Base-by-base conservation (phyloP, 1,140 invertebrate genomes). In the Xylocopa sonorina region DNA sequence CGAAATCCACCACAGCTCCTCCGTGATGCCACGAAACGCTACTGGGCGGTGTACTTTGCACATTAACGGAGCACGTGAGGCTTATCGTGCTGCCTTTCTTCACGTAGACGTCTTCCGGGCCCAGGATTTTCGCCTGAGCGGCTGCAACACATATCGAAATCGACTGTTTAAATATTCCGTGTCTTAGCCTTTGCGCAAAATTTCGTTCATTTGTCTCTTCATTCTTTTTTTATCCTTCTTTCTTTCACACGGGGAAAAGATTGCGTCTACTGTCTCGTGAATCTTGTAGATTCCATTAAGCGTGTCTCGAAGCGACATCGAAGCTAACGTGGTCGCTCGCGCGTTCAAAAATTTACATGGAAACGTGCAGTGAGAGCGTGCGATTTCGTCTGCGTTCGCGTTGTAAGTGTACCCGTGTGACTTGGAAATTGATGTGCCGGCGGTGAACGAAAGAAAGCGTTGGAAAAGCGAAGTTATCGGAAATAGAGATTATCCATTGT, bases 11-110 rank as follows among this genome's bases (percentile, higher is more conserved):
- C 24, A 97, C 94, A 16, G 95, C 94, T 43, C 94, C 94, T 41
- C 97, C 97, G 88, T 97, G 97, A 90, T 97, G 97, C 97, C 96
- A 97, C 81, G 95, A 95, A 80, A 94, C 94, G 84, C 95, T 96
- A 60, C 96, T 96, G 32, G 96, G 96, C 27, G 96, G 96, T 74
- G 96, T 96, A 57, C 97, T 97, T 91, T 97, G 97, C 57, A 97
- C 95, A 91, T 97, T 98, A 76, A 98, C 97, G 48, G 96, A 96
- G 92, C 97, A 98, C 50, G 96, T 97, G 86, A 98, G 93, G 80
- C 96, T 97, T 94, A 98, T 98, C 69, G 97, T 98, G 92, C 97
- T 97, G 82, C 97, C 97, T 88, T 96, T 97, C 93, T 97, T 98
- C 85, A 98, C 97, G 91, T 97, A 97, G 57, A 97, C 96, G 84